Evolutionary conservation across 2,888 invertebrate species (phyloP).

Genomic region (Amiota mariae): DNA sequence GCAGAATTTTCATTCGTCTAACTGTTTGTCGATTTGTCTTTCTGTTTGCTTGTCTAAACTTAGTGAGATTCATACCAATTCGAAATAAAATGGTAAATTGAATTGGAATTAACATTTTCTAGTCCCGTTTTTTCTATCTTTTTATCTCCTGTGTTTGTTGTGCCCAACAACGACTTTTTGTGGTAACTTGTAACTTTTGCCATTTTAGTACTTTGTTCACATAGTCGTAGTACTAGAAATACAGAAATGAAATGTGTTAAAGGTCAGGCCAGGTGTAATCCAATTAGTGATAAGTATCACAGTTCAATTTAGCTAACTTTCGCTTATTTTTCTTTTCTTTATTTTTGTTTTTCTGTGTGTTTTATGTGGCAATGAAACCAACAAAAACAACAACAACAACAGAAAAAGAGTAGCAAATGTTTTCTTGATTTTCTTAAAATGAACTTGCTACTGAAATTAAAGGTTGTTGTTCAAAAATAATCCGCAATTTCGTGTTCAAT

Average conservation of each 20-base stretch:
- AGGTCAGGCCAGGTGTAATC: slow-evolving; percentile 58
- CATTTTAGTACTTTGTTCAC: slow-evolving; percentile 24
- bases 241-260: slow-evolving; percentile 29
- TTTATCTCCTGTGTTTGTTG: slow-evolving; percentile 23
- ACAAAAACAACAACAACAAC: too few species aligned
- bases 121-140: slow-evolving; percentile 40
- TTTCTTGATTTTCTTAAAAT: too few species aligned
- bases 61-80: too few species aligned
- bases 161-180: slow-evolving; percentile 29
- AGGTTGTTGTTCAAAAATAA: too few species aligned
- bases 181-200: slow-evolving; percentile 36
- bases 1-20: slow-evolving; percentile 5
- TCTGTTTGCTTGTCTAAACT: too few species aligned
- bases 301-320: neutral
- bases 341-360: too few species aligned
- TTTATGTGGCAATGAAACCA: neutral
- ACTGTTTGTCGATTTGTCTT: slow-evolving; percentile 35
- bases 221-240: neutral
- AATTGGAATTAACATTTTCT: slow-evolving; percentile 59
- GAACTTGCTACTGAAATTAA: too few species aligned
- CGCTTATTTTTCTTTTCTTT: slow-evolving; percentile 1
- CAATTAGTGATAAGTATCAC: slow-evolving; percentile 60
- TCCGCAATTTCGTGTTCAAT: too few species aligned
- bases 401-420: too few species aligned
- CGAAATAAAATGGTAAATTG: slow-evolving; percentile 31